phyloP scores from a whole-genome alignment of 2,797 vertebrate genomes.

The Mormyrus hasselquistii region DNA sequence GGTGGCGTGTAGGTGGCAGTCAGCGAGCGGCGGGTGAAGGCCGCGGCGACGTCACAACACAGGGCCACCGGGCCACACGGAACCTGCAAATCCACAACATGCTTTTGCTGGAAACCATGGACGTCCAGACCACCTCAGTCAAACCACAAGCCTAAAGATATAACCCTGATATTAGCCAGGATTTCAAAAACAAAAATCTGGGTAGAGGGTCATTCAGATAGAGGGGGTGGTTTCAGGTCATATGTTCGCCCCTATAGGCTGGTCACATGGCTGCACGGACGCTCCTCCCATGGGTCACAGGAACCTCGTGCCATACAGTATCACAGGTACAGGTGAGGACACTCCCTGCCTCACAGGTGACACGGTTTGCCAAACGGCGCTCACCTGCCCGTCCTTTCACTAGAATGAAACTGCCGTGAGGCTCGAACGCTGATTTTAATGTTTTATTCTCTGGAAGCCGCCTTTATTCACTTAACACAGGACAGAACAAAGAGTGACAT shows the following conservation, averaged over 20 bases:
- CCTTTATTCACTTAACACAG: neutral
- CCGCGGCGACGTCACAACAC: neutral
- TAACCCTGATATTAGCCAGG: neutral
- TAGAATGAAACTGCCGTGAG: neutral
- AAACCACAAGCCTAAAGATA: neutral
- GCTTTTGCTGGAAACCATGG: neutral
- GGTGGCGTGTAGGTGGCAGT: neutral
- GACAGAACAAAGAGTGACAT: neutral
- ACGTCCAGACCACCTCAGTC: neutral
- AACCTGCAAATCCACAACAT: neutral
- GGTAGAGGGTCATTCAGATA: neutral
- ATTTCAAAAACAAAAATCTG: neutral
- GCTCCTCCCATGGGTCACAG: neutral
- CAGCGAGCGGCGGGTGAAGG: neutral
- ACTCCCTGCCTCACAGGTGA: neutral
- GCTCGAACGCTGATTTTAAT: neutral
- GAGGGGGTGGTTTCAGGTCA: neutral
- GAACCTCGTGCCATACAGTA: neutral
- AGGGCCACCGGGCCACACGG: neutral
- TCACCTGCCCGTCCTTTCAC: neutral
- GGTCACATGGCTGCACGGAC: neutral
- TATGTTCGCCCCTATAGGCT: neutral
- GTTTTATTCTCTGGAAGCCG: neutral
- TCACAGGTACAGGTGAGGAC: neutral
- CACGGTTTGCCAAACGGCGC: neutral